These are phyloP conservation scores for Ianthella basta DNA, from an alignment of 37 sponge, comb jelly and placozoan species.

Conservation along the genomic window DNA sequence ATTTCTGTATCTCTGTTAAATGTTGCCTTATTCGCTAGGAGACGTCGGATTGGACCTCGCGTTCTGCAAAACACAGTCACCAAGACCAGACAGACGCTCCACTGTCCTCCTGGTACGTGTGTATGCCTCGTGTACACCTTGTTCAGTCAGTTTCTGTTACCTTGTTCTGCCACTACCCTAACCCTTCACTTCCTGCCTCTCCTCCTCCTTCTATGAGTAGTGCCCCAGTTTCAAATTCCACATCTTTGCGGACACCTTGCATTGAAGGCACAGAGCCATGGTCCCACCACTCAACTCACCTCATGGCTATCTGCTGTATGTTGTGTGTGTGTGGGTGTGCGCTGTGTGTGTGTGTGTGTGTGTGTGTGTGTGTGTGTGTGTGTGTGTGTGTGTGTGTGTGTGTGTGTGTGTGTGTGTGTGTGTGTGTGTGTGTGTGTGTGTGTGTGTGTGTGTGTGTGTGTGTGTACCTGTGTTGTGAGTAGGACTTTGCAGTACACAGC, in stretches of 20 bases:
- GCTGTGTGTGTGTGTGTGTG: too few relatives aligned
- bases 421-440: too few relatives aligned
- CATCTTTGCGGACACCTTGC: conserved; percentile 67
- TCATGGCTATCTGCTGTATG: too few relatives aligned
- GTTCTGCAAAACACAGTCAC: too few relatives aligned
- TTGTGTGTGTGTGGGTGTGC: conserved; percentile 54
- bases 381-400: too few relatives aligned
- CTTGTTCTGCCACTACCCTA: too few relatives aligned
- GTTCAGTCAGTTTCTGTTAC: neutral
- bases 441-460: neutral
- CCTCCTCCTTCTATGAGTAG: conserved; percentile 28
- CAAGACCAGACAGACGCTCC: neutral
- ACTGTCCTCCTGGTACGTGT: neutral
- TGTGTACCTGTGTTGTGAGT: neutral
- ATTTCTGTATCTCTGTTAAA: too few relatives aligned
- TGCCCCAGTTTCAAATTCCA: conserved; percentile 80
- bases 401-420: too few relatives aligned
- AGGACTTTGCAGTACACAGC: conserved; percentile 76
- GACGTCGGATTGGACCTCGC: too few relatives aligned
- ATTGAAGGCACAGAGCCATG: conserved; percentile 80
- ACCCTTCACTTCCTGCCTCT: too few relatives aligned
- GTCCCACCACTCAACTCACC: conserved; percentile 83
- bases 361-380: neutral
- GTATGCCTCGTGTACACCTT: neutral
- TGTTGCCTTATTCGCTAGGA: too few relatives aligned